Base-by-base conservation (phyloP, 2,113 vertebrate genomes). In the Sander vitreus region DNA sequence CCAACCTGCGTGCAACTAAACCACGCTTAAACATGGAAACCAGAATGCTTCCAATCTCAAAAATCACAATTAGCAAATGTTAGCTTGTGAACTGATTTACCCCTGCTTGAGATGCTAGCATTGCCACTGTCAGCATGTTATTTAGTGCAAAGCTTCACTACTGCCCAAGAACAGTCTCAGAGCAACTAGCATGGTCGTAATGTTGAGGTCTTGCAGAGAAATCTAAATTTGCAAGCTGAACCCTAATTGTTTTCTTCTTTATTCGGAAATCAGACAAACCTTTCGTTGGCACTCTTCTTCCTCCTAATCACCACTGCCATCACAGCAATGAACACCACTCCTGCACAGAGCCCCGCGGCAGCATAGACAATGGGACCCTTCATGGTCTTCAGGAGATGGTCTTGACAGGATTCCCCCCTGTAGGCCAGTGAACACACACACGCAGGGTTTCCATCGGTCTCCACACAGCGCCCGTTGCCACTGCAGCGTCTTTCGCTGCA, bases 401-500 rank as follows among this genome's bases (percentile, higher is more conserved):
- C 88, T 76, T 97, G 93, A 0, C 97, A 99, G 69, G 90, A 95
- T 7, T 96, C 91, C 0, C 97, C 96, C 0, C 72, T 85, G 10
- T 96, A 97, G 30, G 90, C 95, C 21, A 83, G 1, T 2, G 86
- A 78, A 0, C 97, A 99, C 66, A 73, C 81, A 10, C 97, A 99
- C 0, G 8, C 86, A 0, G 77, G 87, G 7, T 25, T 73, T 8
- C 88, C 94, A 0, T 86, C 80, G 18, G 72, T 80, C 0, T 92
- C 36, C 19, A 85, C 80, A 0, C 98, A 98, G 13, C 71, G 87
- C 0, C 97, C 97, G 0, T 90, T 96, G 62, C 95, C 92, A 12
- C 91, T 95, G 81, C 97, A 99, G 0, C 59, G 94, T 10, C 80
- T 86, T 0, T 89, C 89, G 73, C 88, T 92, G 80, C 97, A 99